phyloP scores from a whole-genome alignment of 1,140 invertebrate species.

The Rhagoletis pomonella region DNA sequence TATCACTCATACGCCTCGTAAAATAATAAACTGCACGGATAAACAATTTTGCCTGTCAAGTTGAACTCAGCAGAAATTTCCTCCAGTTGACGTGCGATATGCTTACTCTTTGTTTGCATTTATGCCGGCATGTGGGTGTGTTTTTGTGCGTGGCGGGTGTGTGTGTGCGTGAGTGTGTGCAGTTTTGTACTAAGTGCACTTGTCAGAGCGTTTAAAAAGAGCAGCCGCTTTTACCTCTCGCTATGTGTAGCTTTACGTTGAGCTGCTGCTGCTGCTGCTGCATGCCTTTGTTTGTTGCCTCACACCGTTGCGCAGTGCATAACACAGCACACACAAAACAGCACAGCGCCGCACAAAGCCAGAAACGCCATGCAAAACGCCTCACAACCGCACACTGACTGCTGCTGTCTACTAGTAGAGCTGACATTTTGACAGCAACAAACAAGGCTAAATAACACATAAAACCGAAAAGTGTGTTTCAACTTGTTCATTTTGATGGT shows the following conservation, averaged over 20 bases:
- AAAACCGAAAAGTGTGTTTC: conserved; percentile 43
- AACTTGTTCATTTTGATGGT: conserved; percentile 49
- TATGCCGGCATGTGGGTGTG: neutral
- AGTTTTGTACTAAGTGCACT: conserved; percentile 30
- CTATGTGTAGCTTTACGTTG: neutral
- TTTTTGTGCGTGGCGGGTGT: neutral
- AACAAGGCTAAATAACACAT: conserved; percentile 48
- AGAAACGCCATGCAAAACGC: neutral
- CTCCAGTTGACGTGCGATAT: conserved; percentile 19
- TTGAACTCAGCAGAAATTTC: conserved; percentile 43
- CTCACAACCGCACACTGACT: conserved; percentile 41
- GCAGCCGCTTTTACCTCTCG: conserved; percentile 8
- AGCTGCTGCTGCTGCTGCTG: neutral
- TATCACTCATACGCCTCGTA: conserved; percentile 40
- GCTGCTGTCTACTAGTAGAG: conserved; percentile 16
- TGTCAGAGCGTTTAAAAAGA: conserved; percentile 41
- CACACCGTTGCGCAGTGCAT: neutral
- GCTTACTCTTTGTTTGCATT: conserved; percentile 10
- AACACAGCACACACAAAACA: neutral
- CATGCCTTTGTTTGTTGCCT: neutral
- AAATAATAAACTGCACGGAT: conserved; percentile 48
- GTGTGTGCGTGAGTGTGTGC: neutral
- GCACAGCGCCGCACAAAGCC: too few relatives aligned
- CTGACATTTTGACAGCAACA: conserved; percentile 51
- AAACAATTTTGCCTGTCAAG: conserved; percentile 49